Base-by-base conservation (phyloP, 2,113 vertebrate genomes). In the Hypomesus transpacificus region DNA sequence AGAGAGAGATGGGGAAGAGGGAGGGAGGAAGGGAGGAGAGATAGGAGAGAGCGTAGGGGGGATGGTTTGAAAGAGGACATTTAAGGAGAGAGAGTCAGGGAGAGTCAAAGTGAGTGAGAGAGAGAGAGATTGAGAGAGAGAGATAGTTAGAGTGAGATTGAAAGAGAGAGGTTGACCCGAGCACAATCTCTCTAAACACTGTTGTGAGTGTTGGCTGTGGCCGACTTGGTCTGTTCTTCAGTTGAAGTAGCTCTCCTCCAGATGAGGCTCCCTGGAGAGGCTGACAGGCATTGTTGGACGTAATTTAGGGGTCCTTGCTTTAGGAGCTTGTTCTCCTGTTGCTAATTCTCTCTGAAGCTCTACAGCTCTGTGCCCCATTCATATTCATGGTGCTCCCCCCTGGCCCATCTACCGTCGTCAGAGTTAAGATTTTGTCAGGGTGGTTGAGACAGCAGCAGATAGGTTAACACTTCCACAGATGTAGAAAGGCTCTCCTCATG, bases 251-350 rank as follows among this genome's bases (percentile, higher is more conserved):
- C 73, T 69, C 34, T 62, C 46, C 58, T 21, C 63, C 52, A 72
- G 69, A 84, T 16, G 67, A 67, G 61, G 53, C 52, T 72, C 82
- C 66, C 80, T 13, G 63, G 77, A 77, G 78, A 64, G 51, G 24
- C 17, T 66, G 26, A 20, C 62, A 22, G 50, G 1, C 54, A 67
- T 70, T 68, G 20, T 22, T 52, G 75, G 50, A 26, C 9, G 46
- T 50, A 51, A 56, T 72, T 63, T 69, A 28, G 72, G 75, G 1
- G 62, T 20, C 20, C 26, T 24, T 50, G 63, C 64, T 51, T 51
- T 51, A 51, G 5, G 39, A 66, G 28, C 46, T 6, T 11, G 14
- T 11, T 18, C 22, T 61, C 22, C 26, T 28, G 1, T 59, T 13
- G 21, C 57, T 21, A 26, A 21, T 34, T 31, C n/a, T 53, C 28